Conservation (phyloP, 2,797 vertebrate species). For the Pteropus rufus region DNA sequence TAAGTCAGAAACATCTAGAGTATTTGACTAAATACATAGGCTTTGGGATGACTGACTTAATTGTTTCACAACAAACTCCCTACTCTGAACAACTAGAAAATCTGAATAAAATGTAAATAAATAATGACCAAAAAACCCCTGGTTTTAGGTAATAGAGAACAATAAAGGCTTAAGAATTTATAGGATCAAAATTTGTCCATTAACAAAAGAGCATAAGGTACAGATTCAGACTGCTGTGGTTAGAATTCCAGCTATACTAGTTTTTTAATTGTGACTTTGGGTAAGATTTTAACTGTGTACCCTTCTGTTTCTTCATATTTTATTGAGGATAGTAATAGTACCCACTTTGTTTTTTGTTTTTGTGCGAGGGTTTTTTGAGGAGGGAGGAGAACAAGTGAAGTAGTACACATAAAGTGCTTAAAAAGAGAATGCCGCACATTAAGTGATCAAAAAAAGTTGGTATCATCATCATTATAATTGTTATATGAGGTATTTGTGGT, state of each 20-base stretch:
- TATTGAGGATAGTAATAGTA: neutral
- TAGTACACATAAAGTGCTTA: neutral
- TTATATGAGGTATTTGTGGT: neutral
- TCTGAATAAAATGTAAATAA: neutral
- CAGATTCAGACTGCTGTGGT: neutral
- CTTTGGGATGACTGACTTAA: neutral
- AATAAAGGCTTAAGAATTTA: neutral
- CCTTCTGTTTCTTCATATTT: neutral
- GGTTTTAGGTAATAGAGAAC: neutral
- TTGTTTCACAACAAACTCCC: neutral
- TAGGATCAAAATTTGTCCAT: neutral
- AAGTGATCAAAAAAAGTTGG: neutral
- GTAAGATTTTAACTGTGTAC: neutral
- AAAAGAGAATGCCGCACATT: neutral
- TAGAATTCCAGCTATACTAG: neutral
- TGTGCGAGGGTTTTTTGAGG: neutral
- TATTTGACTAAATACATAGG: neutral
- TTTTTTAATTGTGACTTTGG: neutral
- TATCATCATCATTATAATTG: neutral
- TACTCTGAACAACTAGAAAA: neutral
- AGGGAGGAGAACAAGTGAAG: neutral
- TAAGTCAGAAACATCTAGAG: neutral
- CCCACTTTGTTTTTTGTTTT: neutral
- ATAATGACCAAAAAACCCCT: neutral
- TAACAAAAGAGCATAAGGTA: neutral